Evolutionary conservation across 2,888 invertebrate genomes (phyloP).

Genomic region (Platypus cylindrus): DNA sequence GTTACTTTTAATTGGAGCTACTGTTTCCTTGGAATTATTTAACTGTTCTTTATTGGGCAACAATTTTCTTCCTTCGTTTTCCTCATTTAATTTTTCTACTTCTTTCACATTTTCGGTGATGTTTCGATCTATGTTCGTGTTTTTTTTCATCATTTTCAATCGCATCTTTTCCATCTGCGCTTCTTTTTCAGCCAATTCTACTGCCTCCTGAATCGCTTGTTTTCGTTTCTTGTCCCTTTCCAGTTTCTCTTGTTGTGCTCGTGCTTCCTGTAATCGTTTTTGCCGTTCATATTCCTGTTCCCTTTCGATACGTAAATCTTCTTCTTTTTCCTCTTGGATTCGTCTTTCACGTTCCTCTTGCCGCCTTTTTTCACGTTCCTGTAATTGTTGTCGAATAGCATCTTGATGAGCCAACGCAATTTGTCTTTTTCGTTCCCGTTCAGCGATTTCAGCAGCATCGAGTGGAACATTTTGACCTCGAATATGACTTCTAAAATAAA

Average conservation of each 20-base stretch:
- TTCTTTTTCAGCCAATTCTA: constrained; percentile 52
- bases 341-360: constrained; percentile 64
- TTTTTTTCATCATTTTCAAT: constrained; percentile 24
- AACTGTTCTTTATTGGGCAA: constrained; percentile 8
- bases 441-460: constrained; percentile 66
- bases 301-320: constrained; percentile 62
- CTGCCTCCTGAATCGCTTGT: constrained; percentile 61
- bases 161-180: constrained; percentile 44
- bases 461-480: constrained; percentile 78
- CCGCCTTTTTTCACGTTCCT: constrained; percentile 64
- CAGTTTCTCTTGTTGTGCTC: constrained; percentile 52
- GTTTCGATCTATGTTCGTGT: constrained; percentile 16
- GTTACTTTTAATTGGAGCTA: constrained; percentile 7
- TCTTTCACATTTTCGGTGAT: constrained; percentile 25
- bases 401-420: constrained; percentile 78
- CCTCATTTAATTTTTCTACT: constrained; percentile 22
- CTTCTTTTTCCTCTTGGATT: constrained; percentile 64
- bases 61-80: constrained; percentile 2
- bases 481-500: constrained; percentile 49
- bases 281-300: constrained; percentile 59
- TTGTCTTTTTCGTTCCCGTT: constrained; percentile 68
- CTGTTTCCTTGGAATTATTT: constrained; percentile 17
- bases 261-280: constrained; percentile 60
- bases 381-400: constrained; percentile 71
- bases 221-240: constrained; percentile 59